phyloP scores from a whole-genome alignment of 2,797 vertebrate genomes.

The Poecilia gillii region DNA sequence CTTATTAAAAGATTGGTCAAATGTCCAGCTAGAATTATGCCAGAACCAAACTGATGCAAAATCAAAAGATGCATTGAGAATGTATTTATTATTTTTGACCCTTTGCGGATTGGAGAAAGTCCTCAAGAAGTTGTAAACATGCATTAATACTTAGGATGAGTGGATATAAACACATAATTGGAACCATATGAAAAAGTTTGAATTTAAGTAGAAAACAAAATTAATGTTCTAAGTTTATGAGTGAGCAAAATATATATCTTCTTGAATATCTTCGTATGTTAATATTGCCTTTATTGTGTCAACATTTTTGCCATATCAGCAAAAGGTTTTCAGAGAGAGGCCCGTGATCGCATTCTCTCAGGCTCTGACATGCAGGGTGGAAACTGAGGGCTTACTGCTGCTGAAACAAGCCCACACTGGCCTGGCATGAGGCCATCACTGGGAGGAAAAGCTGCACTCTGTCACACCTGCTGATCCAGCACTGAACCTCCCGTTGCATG shows the following conservation, averaged over 20 bases:
- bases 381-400: slow-evolving; percentile 30
- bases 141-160: not conserved
- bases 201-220: not conserved
- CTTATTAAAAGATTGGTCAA: not conserved
- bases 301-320: slow-evolving; percentile 20
- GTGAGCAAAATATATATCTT: not conserved
- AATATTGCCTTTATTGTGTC: slow-evolving; percentile 9
- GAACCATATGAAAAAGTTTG: not conserved
- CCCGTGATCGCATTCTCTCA: slow-evolving; percentile 41
- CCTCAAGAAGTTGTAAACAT: not conserved
- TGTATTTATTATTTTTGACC: not conserved
- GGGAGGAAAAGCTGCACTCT: slow-evolving; percentile 4
- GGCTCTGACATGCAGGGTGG: slow-evolving; percentile 56
- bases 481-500: not conserved
- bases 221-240: slow-evolving; percentile 13
- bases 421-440: slow-evolving; percentile 25
- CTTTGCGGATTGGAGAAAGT: not conserved
- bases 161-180: not conserved
- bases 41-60: not conserved
- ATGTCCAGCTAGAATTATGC: not conserved
- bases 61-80: not conserved
- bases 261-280: not conserved
- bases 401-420: slow-evolving; percentile 64
- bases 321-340: slow-evolving; percentile 18
- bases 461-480: slow-evolving; percentile 9